phyloP scores from a whole-genome alignment of 1,140 invertebrate species.

The Leptestheria dahalacensis region DNA sequence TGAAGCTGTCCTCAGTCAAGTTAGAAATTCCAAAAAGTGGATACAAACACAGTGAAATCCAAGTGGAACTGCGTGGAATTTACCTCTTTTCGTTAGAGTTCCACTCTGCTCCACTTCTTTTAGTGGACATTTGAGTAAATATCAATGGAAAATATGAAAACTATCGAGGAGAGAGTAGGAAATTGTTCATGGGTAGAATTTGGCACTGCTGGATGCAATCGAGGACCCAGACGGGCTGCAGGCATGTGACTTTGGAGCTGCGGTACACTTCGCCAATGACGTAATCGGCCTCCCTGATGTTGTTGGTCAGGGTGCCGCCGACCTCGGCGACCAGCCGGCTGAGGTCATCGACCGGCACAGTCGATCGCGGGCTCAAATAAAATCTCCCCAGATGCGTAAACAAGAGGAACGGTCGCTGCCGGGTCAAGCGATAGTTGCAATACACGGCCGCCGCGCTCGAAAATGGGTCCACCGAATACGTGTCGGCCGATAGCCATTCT shows the following conservation, averaged over 20 bases:
- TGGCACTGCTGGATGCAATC: constrained; percentile 13
- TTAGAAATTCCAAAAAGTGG: neutral
- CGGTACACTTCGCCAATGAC: constrained; percentile 6
- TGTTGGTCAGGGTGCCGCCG: constrained; percentile 9
- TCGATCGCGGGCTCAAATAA: constrained; percentile 7
- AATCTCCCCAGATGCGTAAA: constrained; percentile 9
- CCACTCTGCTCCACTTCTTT: no score
- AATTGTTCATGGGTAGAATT: constrained; percentile 1
- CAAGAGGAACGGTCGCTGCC: neutral
- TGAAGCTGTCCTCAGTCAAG: no score
- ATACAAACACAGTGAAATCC: neutral
- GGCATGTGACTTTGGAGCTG: neutral
- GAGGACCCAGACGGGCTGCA: constrained; percentile 10
- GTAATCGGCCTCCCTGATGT: neutral
- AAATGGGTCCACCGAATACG: constrained; percentile 34
- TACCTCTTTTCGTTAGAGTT: neutral
- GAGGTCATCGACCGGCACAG: constrained; percentile 4
- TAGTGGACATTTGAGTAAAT: neutral
- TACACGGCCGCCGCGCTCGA: constrained; percentile 29
- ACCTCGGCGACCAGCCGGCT: constrained; percentile 3
- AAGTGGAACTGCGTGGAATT: neutral
- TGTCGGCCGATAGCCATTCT: constrained; percentile 36
- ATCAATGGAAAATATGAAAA: neutral
- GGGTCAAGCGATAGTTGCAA: neutral
- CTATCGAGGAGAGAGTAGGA: neutral